A percentile compares a stretch with the other conserved stretches of the same genome.
Evolutionary conservation across 1,140 invertebrate species (phyloP).

Genomic region (Drosophila seguyi): DNA sequence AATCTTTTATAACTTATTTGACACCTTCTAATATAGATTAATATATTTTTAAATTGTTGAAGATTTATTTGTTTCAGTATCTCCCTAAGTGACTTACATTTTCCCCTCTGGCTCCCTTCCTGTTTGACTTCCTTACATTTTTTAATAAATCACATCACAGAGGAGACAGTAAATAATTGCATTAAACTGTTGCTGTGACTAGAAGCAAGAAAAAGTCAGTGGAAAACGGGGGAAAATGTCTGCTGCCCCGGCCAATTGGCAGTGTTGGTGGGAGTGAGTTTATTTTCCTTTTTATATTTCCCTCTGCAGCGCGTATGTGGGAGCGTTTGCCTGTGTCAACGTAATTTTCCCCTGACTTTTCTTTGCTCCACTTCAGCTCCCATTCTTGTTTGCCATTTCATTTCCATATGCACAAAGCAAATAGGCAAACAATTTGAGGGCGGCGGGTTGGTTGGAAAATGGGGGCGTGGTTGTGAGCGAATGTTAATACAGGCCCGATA

Average conservation of each 20-base stretch:
- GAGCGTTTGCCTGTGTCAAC: slow-evolving; percentile 64
- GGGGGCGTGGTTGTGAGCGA: slow-evolving; percentile 23
- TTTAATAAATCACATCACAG: slow-evolving; percentile 1
- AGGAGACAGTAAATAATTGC: slow-evolving; percentile 41
- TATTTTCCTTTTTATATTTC: slow-evolving; percentile 8
- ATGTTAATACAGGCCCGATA: slow-evolving; percentile 42
- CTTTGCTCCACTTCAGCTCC: slow-evolving; percentile 48
- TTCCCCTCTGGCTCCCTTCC: too few relatives aligned
- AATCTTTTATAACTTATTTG: neutral
- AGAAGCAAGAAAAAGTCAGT: neutral
- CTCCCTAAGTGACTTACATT: slow-evolving; percentile 3
- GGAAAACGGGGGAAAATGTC: slow-evolving; percentile 9
- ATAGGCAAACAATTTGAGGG: slow-evolving; percentile 72
- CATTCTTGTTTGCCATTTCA: slow-evolving; percentile 75
- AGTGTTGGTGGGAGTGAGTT: slow-evolving; percentile 5
- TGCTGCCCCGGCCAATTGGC: slow-evolving; percentile 32
- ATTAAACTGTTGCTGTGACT: slow-evolving; percentile 46
- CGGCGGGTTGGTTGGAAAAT: neutral
- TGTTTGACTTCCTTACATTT: neutral
- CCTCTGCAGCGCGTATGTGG: slow-evolving; percentile 39
- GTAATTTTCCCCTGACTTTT: slow-evolving; percentile 72
- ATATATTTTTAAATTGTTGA: neutral
- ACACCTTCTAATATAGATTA: neutral
- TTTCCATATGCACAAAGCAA: slow-evolving; percentile 80
- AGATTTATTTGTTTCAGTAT: neutral